These are phyloP conservation scores for Hemistola chrysoprasaria DNA, from an alignment of 2,888 invertebrate species.

Conservation along the genomic window DNA sequence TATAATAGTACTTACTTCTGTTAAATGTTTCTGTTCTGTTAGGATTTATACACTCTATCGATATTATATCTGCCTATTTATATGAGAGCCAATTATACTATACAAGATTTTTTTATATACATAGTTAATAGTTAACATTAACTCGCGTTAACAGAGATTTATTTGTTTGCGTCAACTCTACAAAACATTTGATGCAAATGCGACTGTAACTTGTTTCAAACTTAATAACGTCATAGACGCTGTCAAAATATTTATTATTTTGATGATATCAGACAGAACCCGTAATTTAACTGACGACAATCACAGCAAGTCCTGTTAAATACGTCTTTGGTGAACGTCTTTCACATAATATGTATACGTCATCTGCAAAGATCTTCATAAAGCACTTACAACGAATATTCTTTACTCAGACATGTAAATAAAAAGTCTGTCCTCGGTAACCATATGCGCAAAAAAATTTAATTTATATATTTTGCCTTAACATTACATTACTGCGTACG, in stretches of 20 bases:
- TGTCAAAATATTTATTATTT: conserved; percentile 9
- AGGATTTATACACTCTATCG: too few relatives aligned
- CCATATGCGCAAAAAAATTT: not conserved
- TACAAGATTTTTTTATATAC: too few relatives aligned
- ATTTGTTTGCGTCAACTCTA: conserved; percentile 3
- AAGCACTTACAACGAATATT: conserved; percentile 10
- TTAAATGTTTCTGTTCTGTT: too few relatives aligned
- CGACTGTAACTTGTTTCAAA: conserved; percentile 9
- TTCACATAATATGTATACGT: conserved; percentile 14
- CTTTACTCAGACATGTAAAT: not conserved
- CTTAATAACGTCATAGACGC: conserved; percentile 33
- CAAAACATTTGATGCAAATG: not conserved
- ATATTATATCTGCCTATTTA: too few relatives aligned
- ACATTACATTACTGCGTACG: conserved; percentile 29
- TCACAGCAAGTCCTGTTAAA: conserved; percentile 8
- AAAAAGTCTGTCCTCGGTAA: not conserved
- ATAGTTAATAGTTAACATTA: too few relatives aligned
- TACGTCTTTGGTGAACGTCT: conserved; percentile 6
- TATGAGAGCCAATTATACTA: too few relatives aligned
- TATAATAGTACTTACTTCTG: too few relatives aligned
- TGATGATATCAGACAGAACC: conserved; percentile 4
- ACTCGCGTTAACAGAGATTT: not conserved
- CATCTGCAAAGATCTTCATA: conserved; percentile 7
- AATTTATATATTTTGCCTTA: not conserved
- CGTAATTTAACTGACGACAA: conserved; percentile 12